Conservation (phyloP, 2,888 invertebrate species). For the Idaea biselata region DNA sequence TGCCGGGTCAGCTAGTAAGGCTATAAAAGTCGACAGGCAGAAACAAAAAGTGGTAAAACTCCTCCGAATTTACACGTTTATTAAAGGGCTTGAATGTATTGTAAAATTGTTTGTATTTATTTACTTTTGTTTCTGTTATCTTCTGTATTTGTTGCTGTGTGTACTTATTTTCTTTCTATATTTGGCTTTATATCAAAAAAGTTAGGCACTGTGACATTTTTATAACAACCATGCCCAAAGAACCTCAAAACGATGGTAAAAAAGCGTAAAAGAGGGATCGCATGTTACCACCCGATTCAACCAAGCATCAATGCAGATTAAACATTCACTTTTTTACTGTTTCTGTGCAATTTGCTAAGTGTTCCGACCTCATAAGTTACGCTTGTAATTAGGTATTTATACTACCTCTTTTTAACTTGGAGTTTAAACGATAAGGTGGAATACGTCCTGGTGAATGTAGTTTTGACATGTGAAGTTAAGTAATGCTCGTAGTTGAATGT, state of each 20-base stretch:
- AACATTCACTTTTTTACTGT: constrained; percentile 20
- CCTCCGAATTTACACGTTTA: too few species aligned
- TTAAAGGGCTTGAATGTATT: too few species aligned
- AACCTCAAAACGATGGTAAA: not conserved
- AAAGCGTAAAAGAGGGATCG: constrained; percentile 7
- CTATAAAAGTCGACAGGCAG: too few species aligned
- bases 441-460: not conserved
- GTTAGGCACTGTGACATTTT: too few species aligned
- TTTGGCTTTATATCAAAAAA: too few species aligned
- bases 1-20: too few species aligned
- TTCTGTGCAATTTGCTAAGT: constrained; percentile 21
- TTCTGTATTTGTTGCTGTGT: too few species aligned
- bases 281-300: constrained; percentile 23
- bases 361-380: constrained; percentile 23
- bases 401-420: not conserved
- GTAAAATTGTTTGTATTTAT: too few species aligned
- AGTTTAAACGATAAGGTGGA: not conserved
- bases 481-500: not conserved
- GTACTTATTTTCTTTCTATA: too few species aligned
- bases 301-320: constrained; percentile 15
- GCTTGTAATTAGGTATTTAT: constrained; percentile 10
- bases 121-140: too few species aligned
- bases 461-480: not conserved
- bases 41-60: too few species aligned
- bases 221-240: too few species aligned